Evolutionary conservation across 2,113 vertebrate species (phyloP), one percentile per base, ranked within the genome.

Genomic region (Triplophysa siluroides): DNA sequence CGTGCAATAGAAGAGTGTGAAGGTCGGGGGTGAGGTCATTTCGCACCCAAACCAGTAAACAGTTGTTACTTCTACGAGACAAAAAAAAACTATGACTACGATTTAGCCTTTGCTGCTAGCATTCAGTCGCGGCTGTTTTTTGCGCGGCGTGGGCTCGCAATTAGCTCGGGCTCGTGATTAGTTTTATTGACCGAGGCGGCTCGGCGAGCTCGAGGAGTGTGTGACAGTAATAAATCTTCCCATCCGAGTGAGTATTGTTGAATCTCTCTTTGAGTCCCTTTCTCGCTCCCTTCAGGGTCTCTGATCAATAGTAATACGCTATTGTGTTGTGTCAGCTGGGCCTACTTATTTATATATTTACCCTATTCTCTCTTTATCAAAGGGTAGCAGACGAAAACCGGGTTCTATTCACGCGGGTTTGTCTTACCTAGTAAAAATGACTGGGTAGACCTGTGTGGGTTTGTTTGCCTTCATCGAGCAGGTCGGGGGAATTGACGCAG

Each of bases 261-360:
- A 83, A 79, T 85, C 85, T 83, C 82, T 43, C 79, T 29, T 38
- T 33, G 78, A 47, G 78, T 84, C 69, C 58, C 73, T 41, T 69
- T 76, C 47, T 56, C 66, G 8, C 77, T 66, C 38, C 21, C 71
- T 66, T 68, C 18, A 61, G 73, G 45, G 80, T 78, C 80, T 83
- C 84, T 87, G 88, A 91, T 92, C 90, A 87, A 91, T 90, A 91
- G 83, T 83, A 84, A 86, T 83, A 81, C 79, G 63, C 85, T 81
- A 87, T 90, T 84, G 81, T 83, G 71, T 75, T 85, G 84, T 88
- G 85, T 89, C 87, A 88, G 86, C 78, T 69, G 23, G 77, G 72
- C 68, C 50, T 52, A 52, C 14, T 82, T 86, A 69, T 71, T 77
- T 75, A 78, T 81, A 70, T 83, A 64, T 70, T 76, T 78, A 60